Conservation (phyloP, 1,140 invertebrate species). For the Drosophila insularis region DNA sequence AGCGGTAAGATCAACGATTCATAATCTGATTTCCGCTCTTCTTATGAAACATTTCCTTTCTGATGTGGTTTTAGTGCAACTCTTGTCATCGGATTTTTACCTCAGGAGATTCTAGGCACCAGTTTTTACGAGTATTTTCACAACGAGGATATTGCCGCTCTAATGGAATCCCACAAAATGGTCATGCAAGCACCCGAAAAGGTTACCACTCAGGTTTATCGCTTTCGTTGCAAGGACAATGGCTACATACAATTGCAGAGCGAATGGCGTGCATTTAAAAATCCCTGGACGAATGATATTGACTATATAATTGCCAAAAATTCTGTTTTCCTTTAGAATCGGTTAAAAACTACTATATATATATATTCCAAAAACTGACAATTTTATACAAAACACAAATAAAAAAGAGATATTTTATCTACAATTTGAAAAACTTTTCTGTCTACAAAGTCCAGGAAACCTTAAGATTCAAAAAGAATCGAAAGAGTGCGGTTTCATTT, state of each 20-base stretch:
- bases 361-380: background rate
- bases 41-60: constrained; percentile 54
- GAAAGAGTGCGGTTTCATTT: no score
- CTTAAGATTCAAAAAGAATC: no score
- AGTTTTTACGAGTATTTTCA: constrained; percentile 97
- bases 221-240: constrained; percentile 91
- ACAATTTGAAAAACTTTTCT: no score
- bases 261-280: constrained; percentile 93
- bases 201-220: constrained; percentile 88
- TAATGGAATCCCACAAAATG: constrained; percentile 93
- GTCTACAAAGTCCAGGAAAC: no score
- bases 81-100: constrained; percentile 93
- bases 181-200: constrained; percentile 87
- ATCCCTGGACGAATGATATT: constrained; percentile 96
- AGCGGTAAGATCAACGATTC: constrained; percentile 84
- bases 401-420: background rate
- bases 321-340: constrained; percentile 86
- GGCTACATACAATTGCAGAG: constrained; percentile 89
- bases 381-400: constrained; percentile 4
- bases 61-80: constrained; percentile 87
- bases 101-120: constrained; percentile 95
- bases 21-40: background rate
- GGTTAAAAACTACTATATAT: background rate
- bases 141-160: constrained; percentile 90
- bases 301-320: constrained; percentile 95